phyloP scores from a whole-genome alignment of 92 coral and sea anemone genomes.

The Palythoa grandis region DNA sequence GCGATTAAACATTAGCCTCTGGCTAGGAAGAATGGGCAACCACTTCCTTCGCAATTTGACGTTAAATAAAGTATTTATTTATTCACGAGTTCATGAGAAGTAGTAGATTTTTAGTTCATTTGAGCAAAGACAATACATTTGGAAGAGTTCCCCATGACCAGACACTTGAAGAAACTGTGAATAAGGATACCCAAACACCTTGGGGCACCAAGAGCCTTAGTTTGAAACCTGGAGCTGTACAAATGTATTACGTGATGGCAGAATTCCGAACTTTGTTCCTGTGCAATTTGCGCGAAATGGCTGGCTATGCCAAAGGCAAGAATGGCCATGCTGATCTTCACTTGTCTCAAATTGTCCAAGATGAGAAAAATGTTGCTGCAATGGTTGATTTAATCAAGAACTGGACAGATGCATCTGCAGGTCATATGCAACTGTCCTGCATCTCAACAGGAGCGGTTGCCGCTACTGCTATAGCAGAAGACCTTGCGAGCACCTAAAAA shows the following conservation, averaged over 20 bases:
- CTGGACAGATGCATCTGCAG: constrained; percentile 52
- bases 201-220: constrained; percentile 67
- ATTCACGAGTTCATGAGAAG: constrained; percentile 46
- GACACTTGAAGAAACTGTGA: constrained; percentile 65
- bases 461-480: constrained; percentile 51
- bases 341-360: constrained; percentile 40
- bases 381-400: constrained; percentile 25
- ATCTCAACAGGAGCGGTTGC: constrained; percentile 60
- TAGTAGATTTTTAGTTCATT: constrained; percentile 45
- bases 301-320: not conserved
- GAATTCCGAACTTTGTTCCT: constrained; percentile 6
- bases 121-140: constrained; percentile 17
- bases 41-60: too few species aligned
- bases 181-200: constrained; percentile 63
- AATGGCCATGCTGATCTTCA: constrained; percentile 11
- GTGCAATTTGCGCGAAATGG: constrained; percentile 53
- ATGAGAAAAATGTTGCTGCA: constrained; percentile 47
- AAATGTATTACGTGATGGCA: not conserved
- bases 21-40: too few species aligned
- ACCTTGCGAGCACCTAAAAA: constrained; percentile 15
- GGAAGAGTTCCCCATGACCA: constrained; percentile 65
- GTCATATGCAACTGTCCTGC: not conserved
- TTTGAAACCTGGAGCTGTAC: constrained; percentile 65
- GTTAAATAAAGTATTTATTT: too few species aligned
- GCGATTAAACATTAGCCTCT: too few species aligned